phyloP scores from a whole-genome alignment of 2,888 invertebrate genomes.

The Cheilosia vernalis region DNA sequence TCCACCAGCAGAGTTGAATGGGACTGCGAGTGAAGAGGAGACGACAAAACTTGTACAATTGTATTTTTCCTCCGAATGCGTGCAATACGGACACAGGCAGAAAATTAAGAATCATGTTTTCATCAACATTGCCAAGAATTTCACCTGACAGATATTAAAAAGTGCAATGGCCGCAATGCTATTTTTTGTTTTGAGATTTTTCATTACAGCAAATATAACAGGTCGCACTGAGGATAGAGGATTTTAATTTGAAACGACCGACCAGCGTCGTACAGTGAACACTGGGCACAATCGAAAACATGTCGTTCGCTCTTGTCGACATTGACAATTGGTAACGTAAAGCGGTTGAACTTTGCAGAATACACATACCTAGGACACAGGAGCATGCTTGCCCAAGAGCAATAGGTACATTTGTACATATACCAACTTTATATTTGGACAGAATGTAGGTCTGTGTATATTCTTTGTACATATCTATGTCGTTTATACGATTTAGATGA shows the following conservation, averaged over 20 bases:
- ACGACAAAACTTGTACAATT: slow-evolving; percentile 57
- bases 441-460: no score
- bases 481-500: no score
- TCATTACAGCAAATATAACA: slow-evolving; percentile 11
- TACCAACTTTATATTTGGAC: no score
- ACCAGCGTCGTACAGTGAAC: no score
- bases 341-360: no score
- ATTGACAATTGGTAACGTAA: no score
- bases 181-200: slow-evolving; percentile 40
- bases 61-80: slow-evolving; percentile 41
- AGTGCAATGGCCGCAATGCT: slow-evolving; percentile 13
- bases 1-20: slow-evolving; percentile 23
- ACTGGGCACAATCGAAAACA: no score
- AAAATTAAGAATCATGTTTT: slow-evolving; percentile 27
- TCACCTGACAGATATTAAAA: slow-evolving; percentile 28
- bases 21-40: slow-evolving; percentile 27
- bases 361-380: no score
- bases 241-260: neutral
- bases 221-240: neutral
- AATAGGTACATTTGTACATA: no score
- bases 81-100: slow-evolving; percentile 44
- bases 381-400: no score
- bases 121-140: slow-evolving; percentile 6
- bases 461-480: no score
- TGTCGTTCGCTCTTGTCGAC: no score